Conservation (phyloP, 2,888 invertebrate species). For the Tenthredo notha region DNA sequence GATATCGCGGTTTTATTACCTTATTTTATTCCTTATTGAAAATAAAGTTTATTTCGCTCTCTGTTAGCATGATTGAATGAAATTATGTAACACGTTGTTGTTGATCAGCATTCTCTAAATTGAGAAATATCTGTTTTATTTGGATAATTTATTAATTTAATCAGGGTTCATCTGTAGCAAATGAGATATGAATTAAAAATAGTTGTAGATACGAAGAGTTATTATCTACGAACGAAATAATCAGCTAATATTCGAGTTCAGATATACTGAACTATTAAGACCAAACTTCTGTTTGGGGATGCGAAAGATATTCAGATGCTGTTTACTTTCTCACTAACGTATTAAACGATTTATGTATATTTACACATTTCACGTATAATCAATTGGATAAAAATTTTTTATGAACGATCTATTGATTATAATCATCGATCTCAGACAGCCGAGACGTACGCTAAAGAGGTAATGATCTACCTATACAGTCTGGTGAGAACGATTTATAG, state of each 20-base stretch:
- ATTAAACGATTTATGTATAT: not conserved
- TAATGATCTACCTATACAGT: not conserved
- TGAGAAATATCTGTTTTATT: not conserved
- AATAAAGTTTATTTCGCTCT: not conserved
- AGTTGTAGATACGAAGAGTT: not conserved
- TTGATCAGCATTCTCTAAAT: not conserved
- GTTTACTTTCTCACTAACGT: slow-evolving; percentile 1
- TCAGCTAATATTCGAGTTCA: slow-evolving; percentile 3
- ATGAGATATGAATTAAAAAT: not conserved
- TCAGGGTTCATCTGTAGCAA: not conserved
- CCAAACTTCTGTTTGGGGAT: not conserved
- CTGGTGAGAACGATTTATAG: not conserved
- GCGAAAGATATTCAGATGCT: not conserved
- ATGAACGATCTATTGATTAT: not conserved
- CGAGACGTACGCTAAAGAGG: not conserved
- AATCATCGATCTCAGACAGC: not conserved
- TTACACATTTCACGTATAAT: not conserved
- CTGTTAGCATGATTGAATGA: not conserved
- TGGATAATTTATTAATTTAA: not conserved
- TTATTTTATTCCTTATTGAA: not conserved
- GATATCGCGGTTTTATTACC: not conserved
- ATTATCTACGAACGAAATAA: not conserved
- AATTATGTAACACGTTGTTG: not conserved
- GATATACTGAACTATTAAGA: not conserved
- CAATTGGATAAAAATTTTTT: too few species aligned